phyloP scores from a whole-genome alignment of 2,113 vertebrate species.

The Micromys minutus region DNA sequence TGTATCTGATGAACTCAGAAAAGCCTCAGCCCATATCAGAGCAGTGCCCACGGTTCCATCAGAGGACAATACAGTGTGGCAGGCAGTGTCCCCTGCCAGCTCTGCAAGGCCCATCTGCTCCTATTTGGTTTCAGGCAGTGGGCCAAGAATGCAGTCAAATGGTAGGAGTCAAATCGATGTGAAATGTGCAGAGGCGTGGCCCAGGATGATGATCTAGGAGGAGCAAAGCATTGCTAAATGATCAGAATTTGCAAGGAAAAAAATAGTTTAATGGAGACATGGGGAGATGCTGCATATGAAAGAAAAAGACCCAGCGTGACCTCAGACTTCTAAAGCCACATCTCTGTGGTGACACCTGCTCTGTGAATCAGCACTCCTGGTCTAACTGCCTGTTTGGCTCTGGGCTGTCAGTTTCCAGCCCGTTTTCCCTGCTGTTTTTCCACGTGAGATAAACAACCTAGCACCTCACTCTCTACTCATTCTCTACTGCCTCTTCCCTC shows the following conservation, averaged over 20 bases:
- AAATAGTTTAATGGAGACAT: background rate
- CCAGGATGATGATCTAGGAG: background rate
- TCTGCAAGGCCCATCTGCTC: slow-evolving; percentile 48
- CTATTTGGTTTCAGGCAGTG: slow-evolving; percentile 14
- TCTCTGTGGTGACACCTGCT: background rate
- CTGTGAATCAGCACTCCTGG: background rate
- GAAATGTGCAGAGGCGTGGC: background rate
- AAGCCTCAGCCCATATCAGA: background rate
- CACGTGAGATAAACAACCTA: background rate
- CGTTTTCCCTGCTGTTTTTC: background rate
- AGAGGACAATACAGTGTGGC: slow-evolving; percentile 11
- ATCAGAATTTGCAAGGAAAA: background rate
- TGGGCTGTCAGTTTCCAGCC: background rate
- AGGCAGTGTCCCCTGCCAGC: background rate
- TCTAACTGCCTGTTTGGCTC: background rate
- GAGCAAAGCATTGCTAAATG: background rate
- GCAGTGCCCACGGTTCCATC: background rate
- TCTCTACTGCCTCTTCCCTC: background rate
- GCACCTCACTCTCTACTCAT: background rate
- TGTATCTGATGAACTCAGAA: background rate
- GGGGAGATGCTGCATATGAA: background rate
- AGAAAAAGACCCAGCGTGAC: background rate
- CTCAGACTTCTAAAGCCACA: background rate
- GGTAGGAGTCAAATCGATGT: background rate
- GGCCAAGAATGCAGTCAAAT: slow-evolving; percentile 19